A percentile compares a stretch with the other conserved stretches of the same genome.
Conservation (phyloP, 2,888 invertebrate genomes). For the Abrostola triplasia region DNA sequence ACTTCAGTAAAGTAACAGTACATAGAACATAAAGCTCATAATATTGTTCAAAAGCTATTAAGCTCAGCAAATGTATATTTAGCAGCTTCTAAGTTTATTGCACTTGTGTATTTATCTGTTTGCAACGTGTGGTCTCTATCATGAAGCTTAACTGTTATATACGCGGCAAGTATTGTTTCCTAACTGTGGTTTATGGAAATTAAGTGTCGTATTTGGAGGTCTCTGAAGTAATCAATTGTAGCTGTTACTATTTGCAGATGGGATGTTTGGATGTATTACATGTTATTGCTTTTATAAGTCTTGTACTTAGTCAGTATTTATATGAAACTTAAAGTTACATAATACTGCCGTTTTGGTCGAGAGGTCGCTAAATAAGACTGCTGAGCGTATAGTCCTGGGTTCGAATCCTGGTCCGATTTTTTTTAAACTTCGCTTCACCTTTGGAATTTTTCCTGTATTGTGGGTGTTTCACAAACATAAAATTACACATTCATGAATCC, state of each 20-base stretch:
- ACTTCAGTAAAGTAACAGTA: too few relatives aligned
- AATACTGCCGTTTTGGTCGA: too few relatives aligned
- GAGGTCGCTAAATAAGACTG: too few relatives aligned
- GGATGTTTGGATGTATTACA: neutral
- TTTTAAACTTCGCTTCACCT: too few relatives aligned
- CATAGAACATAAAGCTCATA: too few relatives aligned
- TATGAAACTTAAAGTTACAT: too few relatives aligned
- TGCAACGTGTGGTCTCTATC: neutral
- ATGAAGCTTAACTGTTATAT: neutral
- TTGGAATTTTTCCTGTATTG: too few relatives aligned
- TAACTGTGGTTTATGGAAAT: constrained; percentile 1
- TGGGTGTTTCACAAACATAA: too few relatives aligned
- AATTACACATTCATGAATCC: too few relatives aligned
- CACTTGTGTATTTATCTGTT: neutral
- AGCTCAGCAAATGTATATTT: neutral
- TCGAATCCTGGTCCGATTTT: too few relatives aligned
- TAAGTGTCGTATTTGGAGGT: constrained; percentile 1
- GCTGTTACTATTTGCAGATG: neutral
- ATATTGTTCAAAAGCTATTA: too few relatives aligned
- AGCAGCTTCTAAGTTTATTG: neutral
- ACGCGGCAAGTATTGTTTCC: neutral
- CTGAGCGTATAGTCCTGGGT: too few relatives aligned
- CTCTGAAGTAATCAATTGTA: neutral
- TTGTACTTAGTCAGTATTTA: neutral
- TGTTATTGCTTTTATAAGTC: neutral